Evolutionary conservation across 2,888 invertebrate genomes (phyloP), one percentile per base, ranked within the genome.

Genomic region (Plusia festucae): DNA sequence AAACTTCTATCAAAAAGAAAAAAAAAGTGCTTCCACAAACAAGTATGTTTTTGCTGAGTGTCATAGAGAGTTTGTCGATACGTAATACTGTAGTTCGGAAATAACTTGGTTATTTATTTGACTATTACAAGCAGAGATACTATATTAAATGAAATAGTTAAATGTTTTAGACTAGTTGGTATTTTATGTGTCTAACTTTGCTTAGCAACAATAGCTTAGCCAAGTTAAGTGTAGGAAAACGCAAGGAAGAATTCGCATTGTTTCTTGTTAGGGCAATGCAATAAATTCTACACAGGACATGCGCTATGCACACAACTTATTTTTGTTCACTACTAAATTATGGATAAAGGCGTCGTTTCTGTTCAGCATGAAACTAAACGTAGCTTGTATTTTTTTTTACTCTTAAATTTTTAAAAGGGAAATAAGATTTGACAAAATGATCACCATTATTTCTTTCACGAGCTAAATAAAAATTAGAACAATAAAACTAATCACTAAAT

Each of bases 221-320:
- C 32, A 46, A n/a, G 32, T 44, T 53, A 59, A 53, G 71, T 55
- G 68, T 76, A 32, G 20, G 40, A 46, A 54, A 32, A 46, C 20
- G 46, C 32, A 9, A 51, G 71, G 73, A 67, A 67, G 72, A 63
- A 30, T 53, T 27, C 15, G 1, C 74, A 78, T 81, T 81, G 81
- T 82, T 78, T 44, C 63, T 63, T 70, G 79, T 79, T 58, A 34
- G 30, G 30, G 54, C 70, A 77, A 74, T 78, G 32, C 69, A 64
- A 76, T 80, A 78, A 77, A 82, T 78, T 70, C 69, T 59, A 53
- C 27, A 16, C 30, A 32, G 49, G 63, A 64, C 61, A 68, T 71
- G 63, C 61, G 67, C 60, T 68, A 63, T 60, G 68, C 54, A 60
- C 73, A 72, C 73, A 68, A 68, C 57, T 76, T 73, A 61, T 73